Percentiles rank a stretch among this genome's conserved stretches.
Evolutionary conservation across 2,888 invertebrate genomes (phyloP).

Genomic region (Melanophora roralis): DNA sequence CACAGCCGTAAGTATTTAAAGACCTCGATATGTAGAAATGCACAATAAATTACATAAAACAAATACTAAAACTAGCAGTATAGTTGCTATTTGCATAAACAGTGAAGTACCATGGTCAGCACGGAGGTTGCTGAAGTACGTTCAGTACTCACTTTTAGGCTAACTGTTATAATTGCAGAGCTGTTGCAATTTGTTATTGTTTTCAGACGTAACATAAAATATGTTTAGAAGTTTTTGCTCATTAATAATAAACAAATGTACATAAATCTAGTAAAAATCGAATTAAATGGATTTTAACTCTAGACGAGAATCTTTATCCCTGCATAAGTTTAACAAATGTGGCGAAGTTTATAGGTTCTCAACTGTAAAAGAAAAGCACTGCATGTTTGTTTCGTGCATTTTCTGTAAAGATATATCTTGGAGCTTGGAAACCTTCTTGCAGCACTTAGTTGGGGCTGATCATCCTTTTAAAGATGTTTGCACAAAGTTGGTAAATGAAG

Average conservation of each 20-base stretch:
- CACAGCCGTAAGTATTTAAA: too few relatives aligned
- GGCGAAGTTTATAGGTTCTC: conserved; percentile 49
- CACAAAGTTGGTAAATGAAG: background rate
- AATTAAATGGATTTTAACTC: conserved; percentile 19
- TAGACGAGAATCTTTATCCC: background rate
- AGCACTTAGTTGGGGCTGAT: conserved; percentile 24
- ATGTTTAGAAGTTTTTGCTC: too few relatives aligned
- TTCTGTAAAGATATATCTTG: conserved; percentile 39
- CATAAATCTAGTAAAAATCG: background rate
- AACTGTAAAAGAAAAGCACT: conserved; percentile 28
- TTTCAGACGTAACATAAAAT: conserved; percentile 24
- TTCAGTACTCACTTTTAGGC: background rate
- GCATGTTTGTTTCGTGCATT: conserved; percentile 41
- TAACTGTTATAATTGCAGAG: conserved; percentile 22
- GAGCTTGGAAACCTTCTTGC: conserved; percentile 30
- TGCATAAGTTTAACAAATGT: conserved; percentile 41
- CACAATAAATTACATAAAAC: too few relatives aligned
- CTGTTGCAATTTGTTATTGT: conserved; percentile 28
- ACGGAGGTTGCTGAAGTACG: background rate
- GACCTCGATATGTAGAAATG: too few relatives aligned
- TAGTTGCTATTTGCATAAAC: too few relatives aligned
- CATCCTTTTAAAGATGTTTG: background rate
- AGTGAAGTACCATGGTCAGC: too few relatives aligned
- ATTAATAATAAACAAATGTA: too few relatives aligned
- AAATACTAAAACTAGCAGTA: too few relatives aligned